These are phyloP conservation scores for Drosophila hydei DNA, from an alignment of 1,140 invertebrate species.

Conservation along the genomic window DNA sequence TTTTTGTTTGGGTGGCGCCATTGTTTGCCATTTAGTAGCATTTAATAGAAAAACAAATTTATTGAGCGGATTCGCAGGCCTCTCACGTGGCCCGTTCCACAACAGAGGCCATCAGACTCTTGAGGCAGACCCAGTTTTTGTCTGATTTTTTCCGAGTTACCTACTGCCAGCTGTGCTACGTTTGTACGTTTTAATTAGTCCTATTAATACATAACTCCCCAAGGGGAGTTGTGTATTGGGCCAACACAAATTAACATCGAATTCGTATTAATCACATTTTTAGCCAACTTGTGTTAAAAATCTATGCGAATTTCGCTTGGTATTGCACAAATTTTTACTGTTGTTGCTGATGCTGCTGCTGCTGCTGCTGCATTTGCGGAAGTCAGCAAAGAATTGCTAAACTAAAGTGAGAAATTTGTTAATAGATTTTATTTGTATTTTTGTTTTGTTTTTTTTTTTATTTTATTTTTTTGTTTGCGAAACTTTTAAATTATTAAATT, in stretches of 20 bases:
- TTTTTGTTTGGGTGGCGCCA: constrained; percentile 72
- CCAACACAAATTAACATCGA: constrained; percentile 63
- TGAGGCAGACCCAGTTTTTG: constrained; percentile 5
- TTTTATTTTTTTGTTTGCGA: not conserved
- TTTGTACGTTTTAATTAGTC: constrained; percentile 67
- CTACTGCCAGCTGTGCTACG: constrained; percentile 24
- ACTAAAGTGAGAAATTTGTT: not conserved
- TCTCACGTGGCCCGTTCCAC: constrained; percentile 37
- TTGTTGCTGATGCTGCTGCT: not conserved
- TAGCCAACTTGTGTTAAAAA: constrained; percentile 53
- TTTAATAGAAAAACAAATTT: constrained; percentile 77
- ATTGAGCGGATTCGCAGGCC: constrained; percentile 62
- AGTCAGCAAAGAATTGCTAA: constrained; percentile 1
- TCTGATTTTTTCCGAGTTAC: not conserved
- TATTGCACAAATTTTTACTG: not conserved
- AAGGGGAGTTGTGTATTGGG: constrained; percentile 58
- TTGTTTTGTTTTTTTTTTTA: too few relatives aligned
- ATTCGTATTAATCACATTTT: constrained; percentile 66
- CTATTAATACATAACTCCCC: constrained; percentile 47
- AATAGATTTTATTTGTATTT: not conserved
- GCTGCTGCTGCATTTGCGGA: constrained; percentile 10
- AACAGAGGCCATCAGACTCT: constrained; percentile 31
- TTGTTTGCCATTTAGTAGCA: constrained; percentile 76
- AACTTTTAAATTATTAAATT: not conserved
- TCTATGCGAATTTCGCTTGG: constrained; percentile 14